A percentile compares a stretch with the other conserved stretches of the same genome.
These are phyloP conservation scores for Sipha flava DNA, from an alignment of 1,140 invertebrate genomes.

Conservation along the genomic window DNA sequence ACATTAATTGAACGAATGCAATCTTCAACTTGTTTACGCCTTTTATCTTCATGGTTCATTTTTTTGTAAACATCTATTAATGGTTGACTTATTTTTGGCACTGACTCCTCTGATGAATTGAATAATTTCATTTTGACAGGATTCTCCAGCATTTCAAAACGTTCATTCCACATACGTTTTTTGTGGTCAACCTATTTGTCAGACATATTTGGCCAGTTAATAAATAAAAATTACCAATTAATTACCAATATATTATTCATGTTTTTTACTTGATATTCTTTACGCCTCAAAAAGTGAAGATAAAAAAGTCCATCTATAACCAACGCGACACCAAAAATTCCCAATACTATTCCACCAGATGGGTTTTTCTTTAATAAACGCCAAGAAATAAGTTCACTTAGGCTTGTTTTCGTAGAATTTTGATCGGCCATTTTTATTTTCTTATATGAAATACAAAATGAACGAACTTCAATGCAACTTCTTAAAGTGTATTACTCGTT, in stretches of 20 bases:
- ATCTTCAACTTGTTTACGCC: not conserved
- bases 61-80: not conserved
- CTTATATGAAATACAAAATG: no score
- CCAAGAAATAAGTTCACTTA: not conserved
- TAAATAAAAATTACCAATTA: not conserved
- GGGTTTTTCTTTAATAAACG: not conserved
- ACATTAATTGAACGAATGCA: not conserved
- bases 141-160: not conserved
- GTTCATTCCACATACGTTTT: not conserved
- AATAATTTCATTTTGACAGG: not conserved
- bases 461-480: no score
- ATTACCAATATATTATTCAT: not conserved
- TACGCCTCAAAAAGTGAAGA: not conserved
- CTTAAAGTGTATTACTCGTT: no score
- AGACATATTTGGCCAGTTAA: not conserved
- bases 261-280: not conserved
- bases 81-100: not conserved
- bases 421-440: not conserved
- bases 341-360: not conserved
- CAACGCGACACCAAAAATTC: not conserved
- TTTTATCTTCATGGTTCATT: not conserved
- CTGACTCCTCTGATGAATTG: not conserved
- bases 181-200: not conserved
- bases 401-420: not conserved
- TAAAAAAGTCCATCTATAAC: not conserved